These are phyloP conservation scores for Drosophila fuyamai DNA, from an alignment of 1,140 invertebrate genomes.

Conservation along the genomic window DNA sequence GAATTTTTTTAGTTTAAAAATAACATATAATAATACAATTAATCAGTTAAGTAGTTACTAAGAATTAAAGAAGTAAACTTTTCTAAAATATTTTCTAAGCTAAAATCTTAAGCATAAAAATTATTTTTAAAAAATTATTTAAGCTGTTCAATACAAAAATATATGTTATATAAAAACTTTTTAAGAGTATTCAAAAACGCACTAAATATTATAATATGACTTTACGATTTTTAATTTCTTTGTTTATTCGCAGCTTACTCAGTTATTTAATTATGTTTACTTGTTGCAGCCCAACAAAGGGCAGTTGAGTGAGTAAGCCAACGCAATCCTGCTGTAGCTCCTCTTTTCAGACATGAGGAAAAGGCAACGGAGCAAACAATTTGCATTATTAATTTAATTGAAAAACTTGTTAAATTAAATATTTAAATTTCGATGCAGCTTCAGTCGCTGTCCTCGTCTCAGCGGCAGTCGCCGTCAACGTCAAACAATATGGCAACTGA, in stretches of 20 bases:
- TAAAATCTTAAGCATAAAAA: no score
- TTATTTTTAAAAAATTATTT: no score
- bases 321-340: slow-evolving; percentile 11
- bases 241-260: slow-evolving; percentile 48
- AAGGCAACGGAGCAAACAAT: slow-evolving; percentile 46
- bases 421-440: slow-evolving; percentile 66
- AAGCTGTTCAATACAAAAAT: no score
- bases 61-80: no score
- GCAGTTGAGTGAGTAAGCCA: slow-evolving; percentile 26
- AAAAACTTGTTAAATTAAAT: slow-evolving; percentile 79
- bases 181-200: slow-evolving; percentile 12
- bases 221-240: slow-evolving; percentile 22
- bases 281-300: slow-evolving; percentile 48
- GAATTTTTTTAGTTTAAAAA: no score
- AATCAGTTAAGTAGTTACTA: no score
- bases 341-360: slow-evolving; percentile 9
- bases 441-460: slow-evolving; percentile 30
- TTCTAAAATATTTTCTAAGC: no score
- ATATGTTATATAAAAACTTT: no score
- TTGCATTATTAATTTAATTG: slow-evolving; percentile 77
- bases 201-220: background rate
- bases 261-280: slow-evolving; percentile 57
- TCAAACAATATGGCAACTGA: slow-evolving; percentile 66
- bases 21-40: no score
- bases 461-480: slow-evolving; percentile 13